These are phyloP conservation scores for Probosciger aterrimus DNA, from an alignment of 2,113 vertebrate species.

Conservation along the genomic window DNA sequence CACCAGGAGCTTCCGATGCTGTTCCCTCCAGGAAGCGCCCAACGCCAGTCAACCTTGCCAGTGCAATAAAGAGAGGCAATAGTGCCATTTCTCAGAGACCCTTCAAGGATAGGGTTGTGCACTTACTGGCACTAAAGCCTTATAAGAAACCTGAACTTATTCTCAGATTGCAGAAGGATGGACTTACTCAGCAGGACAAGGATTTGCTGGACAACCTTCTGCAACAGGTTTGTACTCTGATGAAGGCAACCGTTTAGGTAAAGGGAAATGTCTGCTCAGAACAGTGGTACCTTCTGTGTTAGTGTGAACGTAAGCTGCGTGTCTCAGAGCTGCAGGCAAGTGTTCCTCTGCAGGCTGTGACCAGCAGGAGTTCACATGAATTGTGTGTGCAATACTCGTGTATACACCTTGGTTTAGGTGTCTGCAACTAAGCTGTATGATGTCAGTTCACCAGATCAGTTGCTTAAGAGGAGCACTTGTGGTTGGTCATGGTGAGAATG, in stretches of 20 bases:
- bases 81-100: slow-evolving; percentile 78
- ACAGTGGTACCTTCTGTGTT: rapidly evolving
- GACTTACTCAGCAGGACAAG: slow-evolving; percentile 86
- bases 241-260: not conserved
- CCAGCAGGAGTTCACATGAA: not conserved
- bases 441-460: not conserved
- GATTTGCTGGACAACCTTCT: slow-evolving; percentile 89
- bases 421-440: not conserved
- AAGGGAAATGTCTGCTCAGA: not conserved
- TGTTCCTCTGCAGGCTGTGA: not conserved
- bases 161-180: slow-evolving; percentile 92
- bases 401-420: rapidly evolving
- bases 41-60: slow-evolving; percentile 89
- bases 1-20: slow-evolving; percentile 79
- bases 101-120: slow-evolving; percentile 89
- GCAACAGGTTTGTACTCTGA: slow-evolving; percentile 84
- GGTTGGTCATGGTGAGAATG: not conserved
- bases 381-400: not conserved
- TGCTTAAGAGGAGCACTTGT: rapidly evolving
- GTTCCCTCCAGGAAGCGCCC: slow-evolving; percentile 87
- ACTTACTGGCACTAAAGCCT: slow-evolving; percentile 94
- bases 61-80: slow-evolving; percentile 80
- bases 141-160: slow-evolving; percentile 95
- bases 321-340: not conserved
- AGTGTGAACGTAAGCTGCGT: not conserved